A percentile compares a stretch with the other conserved stretches of the same genome.
Conservation (phyloP, 2,888 invertebrate genomes). For the Drosophila longiperda region DNA sequence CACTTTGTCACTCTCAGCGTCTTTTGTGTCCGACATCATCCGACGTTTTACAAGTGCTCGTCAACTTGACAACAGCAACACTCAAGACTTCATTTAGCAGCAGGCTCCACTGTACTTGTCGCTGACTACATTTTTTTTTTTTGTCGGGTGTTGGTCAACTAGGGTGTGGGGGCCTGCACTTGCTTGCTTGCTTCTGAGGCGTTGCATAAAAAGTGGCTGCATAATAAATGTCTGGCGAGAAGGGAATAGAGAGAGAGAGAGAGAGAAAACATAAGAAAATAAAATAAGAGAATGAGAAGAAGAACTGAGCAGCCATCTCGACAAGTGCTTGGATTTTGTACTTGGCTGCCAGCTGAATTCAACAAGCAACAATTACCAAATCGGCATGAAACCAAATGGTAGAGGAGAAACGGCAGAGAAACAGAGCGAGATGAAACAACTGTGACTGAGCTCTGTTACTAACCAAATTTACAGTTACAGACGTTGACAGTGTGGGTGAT, state of each 20-base stretch:
- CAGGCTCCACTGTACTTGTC: conserved; percentile 52
- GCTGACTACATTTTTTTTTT: conserved; percentile 17
- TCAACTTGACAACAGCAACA: conserved; percentile 24
- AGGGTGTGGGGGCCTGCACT: conserved; percentile 16
- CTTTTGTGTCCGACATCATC: background rate
- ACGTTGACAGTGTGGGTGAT: conserved; percentile 59
- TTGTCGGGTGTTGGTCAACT: conserved; percentile 49
- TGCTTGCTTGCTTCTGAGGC: conserved; percentile 34
- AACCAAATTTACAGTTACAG: conserved; percentile 37
- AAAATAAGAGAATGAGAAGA: conserved; percentile 16
- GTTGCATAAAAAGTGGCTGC: conserved; percentile 32
- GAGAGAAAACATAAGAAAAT: conserved; percentile 5
- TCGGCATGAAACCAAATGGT: conserved; percentile 12
- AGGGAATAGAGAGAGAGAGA: conserved; percentile 5
- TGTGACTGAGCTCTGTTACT: conserved; percentile 60
- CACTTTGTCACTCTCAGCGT: background rate
- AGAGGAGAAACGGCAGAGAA: background rate
- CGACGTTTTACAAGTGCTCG: conserved; percentile 5
- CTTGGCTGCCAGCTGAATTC: conserved; percentile 63
- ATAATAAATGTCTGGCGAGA: conserved; percentile 49
- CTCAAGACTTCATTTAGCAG: conserved; percentile 44
- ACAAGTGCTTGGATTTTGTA: conserved; percentile 43
- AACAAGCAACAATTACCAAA: conserved; percentile 77
- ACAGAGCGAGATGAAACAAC: conserved; percentile 18
- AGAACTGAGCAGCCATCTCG: conserved; percentile 32